Conservation (phyloP, 1,140 invertebrate genomes). For the Zaprionus taronus region DNA sequence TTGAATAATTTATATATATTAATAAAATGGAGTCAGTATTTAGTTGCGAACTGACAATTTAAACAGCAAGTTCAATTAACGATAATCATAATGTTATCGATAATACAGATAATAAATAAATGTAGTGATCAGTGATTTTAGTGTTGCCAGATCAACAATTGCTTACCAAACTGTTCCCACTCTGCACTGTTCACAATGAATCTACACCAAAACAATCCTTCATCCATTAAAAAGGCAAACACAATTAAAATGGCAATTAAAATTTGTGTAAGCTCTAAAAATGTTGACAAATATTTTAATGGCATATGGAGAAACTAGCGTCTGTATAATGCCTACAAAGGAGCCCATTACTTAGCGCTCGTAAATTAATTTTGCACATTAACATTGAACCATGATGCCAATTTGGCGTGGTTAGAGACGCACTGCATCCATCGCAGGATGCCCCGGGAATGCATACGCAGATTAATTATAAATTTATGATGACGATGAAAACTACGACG, state of each 20-base stretch:
- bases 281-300: slow-evolving; percentile 53
- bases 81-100: not conserved
- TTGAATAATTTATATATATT: too few species aligned
- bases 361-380: slow-evolving; percentile 67
- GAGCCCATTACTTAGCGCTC: slow-evolving; percentile 53
- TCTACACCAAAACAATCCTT: not conserved
- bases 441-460: slow-evolving; percentile 34
- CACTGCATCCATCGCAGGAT: not conserved
- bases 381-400: slow-evolving; percentile 78
- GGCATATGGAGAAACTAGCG: slow-evolving; percentile 42
- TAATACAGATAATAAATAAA: not conserved
- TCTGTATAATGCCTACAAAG: not conserved
- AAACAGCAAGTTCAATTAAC: not conserved
- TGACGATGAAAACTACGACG: slow-evolving; percentile 35
- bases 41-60: not conserved
- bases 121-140: not conserved
- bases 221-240: slow-evolving; percentile 21
- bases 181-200: not conserved
- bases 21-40: not conserved
- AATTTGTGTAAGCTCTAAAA: slow-evolving; percentile 37
- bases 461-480: slow-evolving; percentile 82
- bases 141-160: not conserved
- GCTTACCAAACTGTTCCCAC: not conserved
- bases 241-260: slow-evolving; percentile 42
- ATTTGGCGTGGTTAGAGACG: slow-evolving; percentile 61